phyloP scores from a whole-genome alignment of 2,888 invertebrate species.

The Callinectes sapidus region DNA sequence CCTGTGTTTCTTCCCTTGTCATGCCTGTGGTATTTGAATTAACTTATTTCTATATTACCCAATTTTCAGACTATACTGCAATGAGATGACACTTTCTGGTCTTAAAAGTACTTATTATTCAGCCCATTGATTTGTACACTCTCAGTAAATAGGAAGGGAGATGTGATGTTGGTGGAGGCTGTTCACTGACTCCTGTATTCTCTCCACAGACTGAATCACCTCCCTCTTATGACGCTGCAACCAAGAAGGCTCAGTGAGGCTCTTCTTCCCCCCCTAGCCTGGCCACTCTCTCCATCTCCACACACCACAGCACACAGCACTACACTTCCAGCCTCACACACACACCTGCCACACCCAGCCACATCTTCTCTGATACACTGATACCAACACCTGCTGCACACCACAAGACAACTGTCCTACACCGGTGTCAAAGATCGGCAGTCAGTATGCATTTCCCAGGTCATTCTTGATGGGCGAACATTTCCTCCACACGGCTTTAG shows the following conservation, averaged over 20 bases:
- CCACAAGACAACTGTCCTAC: too few species aligned
- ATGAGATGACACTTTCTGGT: too few species aligned
- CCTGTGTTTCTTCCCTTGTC: neutral
- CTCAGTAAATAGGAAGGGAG: too few species aligned
- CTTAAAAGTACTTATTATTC: too few species aligned
- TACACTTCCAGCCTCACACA: neutral
- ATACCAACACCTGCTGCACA: neutral
- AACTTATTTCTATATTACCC: too few species aligned
- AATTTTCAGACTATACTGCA: too few species aligned
- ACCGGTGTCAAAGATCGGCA: too few species aligned
- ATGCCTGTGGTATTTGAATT: too few species aligned
- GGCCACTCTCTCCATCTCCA: neutral
- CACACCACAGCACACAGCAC: neutral
- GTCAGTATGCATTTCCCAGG: neutral
- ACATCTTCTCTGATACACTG: neutral
- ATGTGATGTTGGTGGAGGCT: neutral
- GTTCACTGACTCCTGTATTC: neutral
- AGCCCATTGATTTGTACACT: too few species aligned
- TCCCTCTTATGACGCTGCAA: conserved; percentile 67
- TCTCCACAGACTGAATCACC: conserved; percentile 56
- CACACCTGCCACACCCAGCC: neutral
- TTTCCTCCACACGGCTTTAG: neutral
- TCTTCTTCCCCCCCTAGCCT: neutral
- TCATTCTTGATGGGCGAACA: neutral
- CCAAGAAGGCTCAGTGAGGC: conserved; percentile 66